These are phyloP conservation scores for Drosophila setifemur DNA, from an alignment of 1,140 invertebrate species.

Conservation along the genomic window DNA sequence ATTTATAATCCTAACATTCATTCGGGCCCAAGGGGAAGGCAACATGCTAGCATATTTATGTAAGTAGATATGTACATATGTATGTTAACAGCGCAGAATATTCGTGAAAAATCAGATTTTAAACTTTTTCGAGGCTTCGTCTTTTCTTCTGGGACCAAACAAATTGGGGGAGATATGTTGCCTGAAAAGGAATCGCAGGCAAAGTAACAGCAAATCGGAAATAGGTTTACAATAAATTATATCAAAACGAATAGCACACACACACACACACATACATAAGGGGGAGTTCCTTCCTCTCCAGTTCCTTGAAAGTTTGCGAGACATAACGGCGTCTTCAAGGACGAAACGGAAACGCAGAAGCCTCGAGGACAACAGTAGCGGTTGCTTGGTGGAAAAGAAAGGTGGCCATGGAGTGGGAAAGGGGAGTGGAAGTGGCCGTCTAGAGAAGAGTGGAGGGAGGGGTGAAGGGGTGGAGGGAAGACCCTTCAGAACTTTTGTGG, in stretches of 20 bases:
- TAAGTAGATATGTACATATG: too few species aligned
- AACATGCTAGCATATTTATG: too few species aligned
- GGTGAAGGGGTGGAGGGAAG: background rate
- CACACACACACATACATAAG: slow-evolving; percentile 8
- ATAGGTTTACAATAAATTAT: slow-evolving; percentile 78
- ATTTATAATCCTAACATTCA: too few species aligned
- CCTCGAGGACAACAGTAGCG: slow-evolving; percentile 9
- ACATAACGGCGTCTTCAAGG: slow-evolving; percentile 70
- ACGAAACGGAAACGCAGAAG: slow-evolving; percentile 30
- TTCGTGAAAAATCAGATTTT: slow-evolving; percentile 13
- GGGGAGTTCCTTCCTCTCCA: background rate
- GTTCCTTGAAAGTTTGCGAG: slow-evolving; percentile 59
- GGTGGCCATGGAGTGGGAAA: too few species aligned
- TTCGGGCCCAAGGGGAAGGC: too few species aligned
- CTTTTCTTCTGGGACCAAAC: background rate
- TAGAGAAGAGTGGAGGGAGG: background rate
- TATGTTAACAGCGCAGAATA: too few species aligned
- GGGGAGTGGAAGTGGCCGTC: too few species aligned
- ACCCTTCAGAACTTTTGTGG: slow-evolving; percentile 35
- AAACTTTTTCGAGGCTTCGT: background rate
- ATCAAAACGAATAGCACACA: slow-evolving; percentile 47
- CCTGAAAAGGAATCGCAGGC: slow-evolving; percentile 5
- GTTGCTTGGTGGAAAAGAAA: background rate
- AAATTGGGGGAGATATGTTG: too few species aligned
- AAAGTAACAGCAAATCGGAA: slow-evolving; percentile 57